Conservation (phyloP, 1,140 invertebrate genomes). For the Globodera ellingtonae region DNA sequence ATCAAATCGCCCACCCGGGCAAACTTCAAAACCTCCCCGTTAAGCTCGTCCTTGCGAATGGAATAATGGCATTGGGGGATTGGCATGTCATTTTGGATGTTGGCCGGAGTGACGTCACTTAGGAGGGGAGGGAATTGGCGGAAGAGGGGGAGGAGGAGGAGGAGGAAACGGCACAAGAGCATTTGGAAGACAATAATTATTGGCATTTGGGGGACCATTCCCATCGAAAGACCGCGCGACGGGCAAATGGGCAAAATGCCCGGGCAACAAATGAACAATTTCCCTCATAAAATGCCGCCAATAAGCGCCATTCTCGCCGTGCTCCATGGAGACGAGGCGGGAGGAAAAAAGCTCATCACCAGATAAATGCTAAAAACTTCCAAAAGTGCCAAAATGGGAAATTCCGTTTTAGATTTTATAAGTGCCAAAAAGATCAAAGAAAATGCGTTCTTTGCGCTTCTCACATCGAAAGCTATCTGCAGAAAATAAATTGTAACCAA, state of each 20-base stretch:
- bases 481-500: no score
- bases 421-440: no score
- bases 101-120: conserved; percentile 48
- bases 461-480: no score
- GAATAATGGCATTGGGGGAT: conserved; percentile 62
- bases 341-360: not conserved
- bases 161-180: not conserved
- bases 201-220: not conserved
- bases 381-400: not conserved
- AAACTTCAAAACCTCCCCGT: conserved; percentile 58
- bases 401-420: no score
- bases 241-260: conserved; percentile 1
- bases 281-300: no score
- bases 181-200: not conserved
- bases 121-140: not conserved
- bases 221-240: no score
- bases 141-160: not conserved
- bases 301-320: no score
- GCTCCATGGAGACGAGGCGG: not conserved
- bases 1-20: conserved; percentile 62
- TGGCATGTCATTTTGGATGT: conserved; percentile 56
- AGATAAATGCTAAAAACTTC: conserved; percentile 3
- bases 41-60: conserved; percentile 62
- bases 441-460: no score
- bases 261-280: conserved; percentile 18